A percentile compares a stretch with the other conserved stretches of the same genome.
These are phyloP conservation scores for Geopemphigus sp. DNA, from an alignment of 1,140 invertebrate species.

Conservation along the genomic window DNA sequence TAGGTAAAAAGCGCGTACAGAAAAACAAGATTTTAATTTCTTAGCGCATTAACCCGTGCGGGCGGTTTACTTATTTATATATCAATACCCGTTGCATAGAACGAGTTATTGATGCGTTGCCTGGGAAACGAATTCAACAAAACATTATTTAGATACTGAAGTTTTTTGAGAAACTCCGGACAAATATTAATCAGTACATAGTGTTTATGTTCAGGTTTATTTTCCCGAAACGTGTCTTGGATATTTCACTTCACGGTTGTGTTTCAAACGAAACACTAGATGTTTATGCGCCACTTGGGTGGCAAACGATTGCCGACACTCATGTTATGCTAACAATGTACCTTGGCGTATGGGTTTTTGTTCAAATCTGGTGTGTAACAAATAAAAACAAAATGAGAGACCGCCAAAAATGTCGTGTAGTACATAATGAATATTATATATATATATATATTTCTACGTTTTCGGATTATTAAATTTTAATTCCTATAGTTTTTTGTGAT, in stretches of 20 bases:
- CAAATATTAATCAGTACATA: too few relatives aligned
- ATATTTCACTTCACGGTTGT: slow-evolving; percentile 10
- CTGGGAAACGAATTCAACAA: neutral
- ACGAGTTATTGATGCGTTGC: neutral
- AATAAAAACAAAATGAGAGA: neutral
- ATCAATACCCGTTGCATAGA: neutral
- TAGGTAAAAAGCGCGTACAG: neutral
- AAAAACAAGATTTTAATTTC: neutral
- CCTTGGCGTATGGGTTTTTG: neutral
- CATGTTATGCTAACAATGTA: neutral
- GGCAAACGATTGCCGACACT: neutral
- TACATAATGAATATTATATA: neutral
- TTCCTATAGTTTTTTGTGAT: too few relatives aligned
- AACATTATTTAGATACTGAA: neutral
- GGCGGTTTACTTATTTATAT: neutral
- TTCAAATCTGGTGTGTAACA: neutral
- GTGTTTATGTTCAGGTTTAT: too few relatives aligned
- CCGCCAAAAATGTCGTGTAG: too few relatives aligned
- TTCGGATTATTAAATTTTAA: too few relatives aligned
- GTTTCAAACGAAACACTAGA: slow-evolving; percentile 2
- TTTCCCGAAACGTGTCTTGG: neutral
- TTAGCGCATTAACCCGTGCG: too few relatives aligned
- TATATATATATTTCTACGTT: too few relatives aligned
- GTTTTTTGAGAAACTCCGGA: neutral
- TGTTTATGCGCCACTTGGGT: slow-evolving; percentile 13